Percentiles rank a stretch among this genome's conserved stretches.
Evolutionary conservation across 2,113 vertebrate genomes (phyloP).

Genomic region (Otis tarda): DNA sequence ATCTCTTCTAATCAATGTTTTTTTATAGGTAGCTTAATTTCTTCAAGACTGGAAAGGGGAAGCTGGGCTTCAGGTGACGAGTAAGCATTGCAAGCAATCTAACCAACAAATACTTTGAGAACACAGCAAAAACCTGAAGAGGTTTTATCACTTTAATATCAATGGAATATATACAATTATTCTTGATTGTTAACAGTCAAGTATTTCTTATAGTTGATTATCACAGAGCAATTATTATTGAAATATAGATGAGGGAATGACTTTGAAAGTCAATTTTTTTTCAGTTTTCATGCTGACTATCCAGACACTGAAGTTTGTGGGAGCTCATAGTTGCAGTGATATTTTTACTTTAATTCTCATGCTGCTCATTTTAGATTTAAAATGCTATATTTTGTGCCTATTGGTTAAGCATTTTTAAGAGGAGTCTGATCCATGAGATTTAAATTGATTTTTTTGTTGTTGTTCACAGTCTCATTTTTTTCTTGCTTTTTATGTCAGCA

Average conservation of each 20-base stretch:
- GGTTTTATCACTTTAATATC: neutral
- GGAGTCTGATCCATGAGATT: neutral
- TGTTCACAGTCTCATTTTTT: neutral
- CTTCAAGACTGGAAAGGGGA: neutral
- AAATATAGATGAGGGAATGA: neutral
- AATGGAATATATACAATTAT: neutral
- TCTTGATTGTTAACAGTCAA: neutral
- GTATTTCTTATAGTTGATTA: neutral
- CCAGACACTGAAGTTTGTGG: neutral
- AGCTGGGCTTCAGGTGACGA: neutral
- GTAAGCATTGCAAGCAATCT: neutral
- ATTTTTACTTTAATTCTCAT: neutral
- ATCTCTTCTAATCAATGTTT: neutral
- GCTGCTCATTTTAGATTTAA: neutral
- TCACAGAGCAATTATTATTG: neutral
- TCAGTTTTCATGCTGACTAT: neutral
- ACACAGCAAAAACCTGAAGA: neutral
- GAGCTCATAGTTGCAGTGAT: neutral
- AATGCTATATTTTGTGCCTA: neutral
- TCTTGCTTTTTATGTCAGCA: neutral
- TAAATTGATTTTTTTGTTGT: neutral
- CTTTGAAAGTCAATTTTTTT: neutral
- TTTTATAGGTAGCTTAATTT: neutral
- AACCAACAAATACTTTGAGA: neutral
- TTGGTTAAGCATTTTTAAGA: neutral